Conservation (phyloP, 2,888 invertebrate genomes). For the Dorcus hopei region DNA sequence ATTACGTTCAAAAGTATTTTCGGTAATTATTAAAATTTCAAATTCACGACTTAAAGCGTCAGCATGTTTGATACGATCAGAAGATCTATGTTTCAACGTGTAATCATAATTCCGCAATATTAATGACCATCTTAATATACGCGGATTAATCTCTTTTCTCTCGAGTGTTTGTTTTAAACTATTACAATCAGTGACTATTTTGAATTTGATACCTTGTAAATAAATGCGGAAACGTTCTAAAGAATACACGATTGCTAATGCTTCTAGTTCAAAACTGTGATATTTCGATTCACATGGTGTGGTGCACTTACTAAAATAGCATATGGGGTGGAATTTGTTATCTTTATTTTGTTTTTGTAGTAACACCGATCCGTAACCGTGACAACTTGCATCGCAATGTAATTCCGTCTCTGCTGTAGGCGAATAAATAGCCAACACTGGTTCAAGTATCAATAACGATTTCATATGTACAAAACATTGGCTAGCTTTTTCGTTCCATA, state of each 20-base stretch:
- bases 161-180: too few relatives aligned
- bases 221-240: too few relatives aligned
- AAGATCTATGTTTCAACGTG: constrained; percentile 36
- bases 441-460: constrained; percentile 14
- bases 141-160: too few relatives aligned
- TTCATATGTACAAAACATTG: constrained; percentile 23
- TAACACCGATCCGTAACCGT: constrained; percentile 31
- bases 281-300: constrained; percentile 21
- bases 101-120: constrained; percentile 39
- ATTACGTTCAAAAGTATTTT: constrained; percentile 10
- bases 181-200: too few relatives aligned
- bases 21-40: constrained; percentile 25
- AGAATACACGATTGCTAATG: too few relatives aligned
- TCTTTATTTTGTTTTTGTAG: constrained; percentile 26
- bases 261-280: too few relatives aligned
- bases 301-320: constrained; percentile 34
- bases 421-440: constrained; percentile 5
- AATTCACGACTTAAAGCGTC: constrained; percentile 34
- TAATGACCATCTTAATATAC: constrained; percentile 26
- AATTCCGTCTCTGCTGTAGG: constrained; percentile 18
- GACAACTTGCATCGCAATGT: constrained; percentile 30
- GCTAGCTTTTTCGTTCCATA: constrained; percentile 6
- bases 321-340: constrained; percentile 32
- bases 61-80: constrained; percentile 37
- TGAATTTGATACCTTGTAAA: too few relatives aligned